Evolutionary conservation across 2,113 vertebrate species (phyloP).

Genomic region (Scartelaos histophorus): DNA sequence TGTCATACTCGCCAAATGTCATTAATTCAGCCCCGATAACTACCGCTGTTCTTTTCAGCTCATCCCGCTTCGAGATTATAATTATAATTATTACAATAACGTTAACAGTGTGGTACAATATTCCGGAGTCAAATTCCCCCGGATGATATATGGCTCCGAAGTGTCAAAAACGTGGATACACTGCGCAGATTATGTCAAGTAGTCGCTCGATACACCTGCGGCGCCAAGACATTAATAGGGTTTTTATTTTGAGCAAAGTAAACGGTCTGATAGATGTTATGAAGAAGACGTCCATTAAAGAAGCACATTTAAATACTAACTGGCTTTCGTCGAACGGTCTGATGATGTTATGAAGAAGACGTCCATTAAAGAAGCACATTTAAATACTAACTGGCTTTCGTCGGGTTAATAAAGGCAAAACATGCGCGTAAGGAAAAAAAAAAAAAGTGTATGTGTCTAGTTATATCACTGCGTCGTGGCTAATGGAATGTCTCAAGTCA

Average conservation of each 20-base stretch:
- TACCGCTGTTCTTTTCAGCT: conserved; percentile 58
- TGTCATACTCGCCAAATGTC: conserved; percentile 64
- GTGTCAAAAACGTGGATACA: conserved; percentile 41
- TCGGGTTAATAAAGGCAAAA: conserved; percentile 9
- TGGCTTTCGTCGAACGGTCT: conserved; percentile 6
- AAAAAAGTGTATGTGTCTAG: neutral
- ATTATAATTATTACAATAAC: conserved; percentile 67
- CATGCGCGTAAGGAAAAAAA: neutral
- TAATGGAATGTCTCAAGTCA: neutral
- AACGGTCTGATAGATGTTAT: conserved; percentile 14
- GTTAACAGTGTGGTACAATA: conserved; percentile 45
- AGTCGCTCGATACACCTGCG: conserved; percentile 52
- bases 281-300: conserved; percentile 16
- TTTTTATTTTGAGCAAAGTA: conserved; percentile 8
- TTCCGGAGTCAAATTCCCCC: conserved; percentile 57
- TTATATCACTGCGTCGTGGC: conserved; percentile 1
- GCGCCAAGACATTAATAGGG: conserved; percentile 38
- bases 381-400: conserved; percentile 15
- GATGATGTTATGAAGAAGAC: too few species aligned
- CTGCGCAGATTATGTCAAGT: conserved; percentile 38
- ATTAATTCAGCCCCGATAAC: conserved; percentile 69
- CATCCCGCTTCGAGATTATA: conserved; percentile 53
- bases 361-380: conserved; percentile 11
- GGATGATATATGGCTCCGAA: conserved; percentile 44
- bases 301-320: conserved; percentile 8